phyloP scores from a whole-genome alignment of 2,113 vertebrate species.

The Probosciger aterrimus region DNA sequence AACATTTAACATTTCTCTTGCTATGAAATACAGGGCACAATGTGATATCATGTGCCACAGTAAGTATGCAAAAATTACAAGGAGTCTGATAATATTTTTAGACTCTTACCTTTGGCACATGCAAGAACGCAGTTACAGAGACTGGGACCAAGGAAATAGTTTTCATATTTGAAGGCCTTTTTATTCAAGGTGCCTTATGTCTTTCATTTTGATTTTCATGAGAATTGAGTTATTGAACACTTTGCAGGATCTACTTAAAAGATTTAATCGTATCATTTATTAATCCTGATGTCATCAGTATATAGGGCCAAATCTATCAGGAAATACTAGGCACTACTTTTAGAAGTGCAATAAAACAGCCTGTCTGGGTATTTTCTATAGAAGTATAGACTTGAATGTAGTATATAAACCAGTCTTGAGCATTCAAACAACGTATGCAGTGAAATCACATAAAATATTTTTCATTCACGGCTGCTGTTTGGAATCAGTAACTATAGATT shows the following conservation, averaged over 20 bases:
- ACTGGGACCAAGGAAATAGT: background rate
- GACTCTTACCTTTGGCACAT: background rate
- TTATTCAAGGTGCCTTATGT: background rate
- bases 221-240: background rate
- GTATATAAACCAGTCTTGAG: background rate
- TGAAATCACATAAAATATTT: background rate
- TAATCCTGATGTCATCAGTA: background rate
- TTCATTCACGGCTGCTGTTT: background rate
- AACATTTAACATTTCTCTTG: background rate
- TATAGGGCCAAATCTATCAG: background rate
- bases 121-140: background rate
- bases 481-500: background rate
- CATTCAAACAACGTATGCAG: background rate
- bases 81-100: background rate
- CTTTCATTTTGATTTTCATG: background rate
- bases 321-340: background rate
- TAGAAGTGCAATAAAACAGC: background rate
- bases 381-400: background rate
- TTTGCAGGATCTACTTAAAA: background rate
- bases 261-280: background rate
- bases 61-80: background rate
- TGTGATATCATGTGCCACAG: background rate
- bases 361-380: background rate
- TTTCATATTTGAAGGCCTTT: background rate
- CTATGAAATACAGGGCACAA: background rate